Conservation (phyloP, 64 coral and sea anemone species). For the Dendronephthya gigantea region DNA sequence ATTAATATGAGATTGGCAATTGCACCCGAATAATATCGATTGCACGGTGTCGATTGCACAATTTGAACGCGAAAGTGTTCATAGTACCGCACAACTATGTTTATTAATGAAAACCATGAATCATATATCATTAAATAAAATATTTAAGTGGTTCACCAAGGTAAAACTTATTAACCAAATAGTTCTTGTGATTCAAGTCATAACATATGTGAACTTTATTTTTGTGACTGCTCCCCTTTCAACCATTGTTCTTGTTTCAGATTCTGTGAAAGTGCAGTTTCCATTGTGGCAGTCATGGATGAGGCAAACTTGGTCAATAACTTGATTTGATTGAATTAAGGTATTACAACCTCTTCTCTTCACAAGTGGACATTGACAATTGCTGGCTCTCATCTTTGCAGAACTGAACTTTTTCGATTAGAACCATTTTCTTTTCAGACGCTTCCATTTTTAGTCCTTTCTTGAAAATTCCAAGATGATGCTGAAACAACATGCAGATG, state of each 20-base stretch:
- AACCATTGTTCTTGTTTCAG: background rate
- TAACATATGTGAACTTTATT: background rate
- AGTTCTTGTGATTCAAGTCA: background rate
- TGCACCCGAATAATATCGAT: too few species aligned
- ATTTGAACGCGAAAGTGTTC: too few species aligned
- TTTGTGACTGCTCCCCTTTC: background rate
- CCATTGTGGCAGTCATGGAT: background rate
- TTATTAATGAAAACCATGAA: background rate
- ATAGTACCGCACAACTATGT: background rate
- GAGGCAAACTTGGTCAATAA: slow-evolving; percentile 4
- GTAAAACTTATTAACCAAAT: background rate
- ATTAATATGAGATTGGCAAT: too few species aligned
- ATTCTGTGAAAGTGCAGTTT: background rate
- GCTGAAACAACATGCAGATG: too few species aligned
- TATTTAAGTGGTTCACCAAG: background rate
- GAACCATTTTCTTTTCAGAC: background rate
- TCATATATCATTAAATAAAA: background rate
- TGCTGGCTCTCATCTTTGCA: background rate
- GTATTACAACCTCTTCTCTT: background rate
- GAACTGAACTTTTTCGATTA: background rate
- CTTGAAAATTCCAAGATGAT: background rate
- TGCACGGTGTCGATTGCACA: too few species aligned
- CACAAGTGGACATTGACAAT: slow-evolving; percentile 2
- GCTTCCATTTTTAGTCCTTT: background rate
- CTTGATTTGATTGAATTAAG: background rate